Base-by-base conservation (phyloP, 1,140 invertebrate species). In the Aphelenchoides fujianensis region DNA sequence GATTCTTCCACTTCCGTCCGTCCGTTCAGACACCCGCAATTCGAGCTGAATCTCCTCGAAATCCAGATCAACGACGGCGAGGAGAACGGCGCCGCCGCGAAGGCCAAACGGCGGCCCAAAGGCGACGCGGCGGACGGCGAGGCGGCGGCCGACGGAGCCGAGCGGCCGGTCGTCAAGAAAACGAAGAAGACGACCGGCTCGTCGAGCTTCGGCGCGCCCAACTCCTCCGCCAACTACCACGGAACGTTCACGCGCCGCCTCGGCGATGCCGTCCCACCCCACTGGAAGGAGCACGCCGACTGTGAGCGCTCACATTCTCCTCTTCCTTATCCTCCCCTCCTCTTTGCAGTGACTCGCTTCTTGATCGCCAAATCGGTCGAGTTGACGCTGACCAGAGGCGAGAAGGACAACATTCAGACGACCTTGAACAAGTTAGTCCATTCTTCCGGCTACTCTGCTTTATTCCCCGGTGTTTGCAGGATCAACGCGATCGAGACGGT, bases 361-460 rank as follows among this genome's bases (percentile, higher is more conserved):
- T 59, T 5, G 5, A 59, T 59, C 23, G 27, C 27, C 7, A 59
- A 59, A 32, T 59, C 55, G 12, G 19, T 59, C 5, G 55, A 59
- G 12, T 7, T 59, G 55, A 59, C 55, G 7, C 28, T 59, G 5
- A 7, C 55, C 7, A 5, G 19, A 7, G 55, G 19, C 55, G 55
- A 19, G 34, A 27, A 23, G 23, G 34, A 59, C 55, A 32, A 59
- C 19, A 7, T 59, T 5, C 12, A 5, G 7, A 5, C 5, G 19
- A 59, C 55, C 28, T 23, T 59, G 5, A 59, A 59, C 55, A 59
- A 59, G 19, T 59, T n/a, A n/a, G n/a, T n/a, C n/a, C n/a, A n/a
- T n/a, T n/a, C n/a, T n/a, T n/a, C n/a, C n/a, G n/a, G n/a, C n/a
- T n/a, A n/a, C n/a, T n/a, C n/a, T n/a, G n/a, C n/a, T n/a, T n/a